Percentiles rank a stretch among this genome's conserved stretches.
These are phyloP conservation scores for Tenebrosternarchus preto DNA, from an alignment of 2,113 vertebrate species.

Conservation along the genomic window DNA sequence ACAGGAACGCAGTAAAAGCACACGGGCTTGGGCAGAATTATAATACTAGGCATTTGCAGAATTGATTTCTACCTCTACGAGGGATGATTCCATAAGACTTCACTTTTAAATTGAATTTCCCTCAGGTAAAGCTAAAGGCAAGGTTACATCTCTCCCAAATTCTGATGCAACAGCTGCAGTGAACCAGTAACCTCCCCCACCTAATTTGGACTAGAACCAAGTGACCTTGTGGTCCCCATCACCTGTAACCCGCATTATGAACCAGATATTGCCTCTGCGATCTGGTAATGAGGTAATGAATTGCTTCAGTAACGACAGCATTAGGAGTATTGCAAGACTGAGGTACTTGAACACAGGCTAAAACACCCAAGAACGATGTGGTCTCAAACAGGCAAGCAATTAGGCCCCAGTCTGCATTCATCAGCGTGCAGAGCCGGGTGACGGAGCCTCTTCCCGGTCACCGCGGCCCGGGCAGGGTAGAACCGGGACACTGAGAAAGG, in stretches of 20 bases:
- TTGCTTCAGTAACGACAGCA: constrained; percentile 6
- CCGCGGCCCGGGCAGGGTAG: not conserved
- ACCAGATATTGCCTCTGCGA: too few species aligned
- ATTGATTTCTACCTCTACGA: too few species aligned
- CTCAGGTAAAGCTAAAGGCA: not conserved
- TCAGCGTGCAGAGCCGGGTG: not conserved
- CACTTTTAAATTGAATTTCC: not conserved
- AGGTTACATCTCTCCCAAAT: not conserved
- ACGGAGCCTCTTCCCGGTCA: not conserved
- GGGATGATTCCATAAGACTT: too few species aligned
- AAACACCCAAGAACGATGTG: not conserved
- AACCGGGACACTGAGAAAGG: not conserved
- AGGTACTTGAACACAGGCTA: not conserved
- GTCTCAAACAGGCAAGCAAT: constrained; percentile 4
- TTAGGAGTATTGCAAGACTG: not conserved
- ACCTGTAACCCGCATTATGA: not conserved
- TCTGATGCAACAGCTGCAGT: not conserved
- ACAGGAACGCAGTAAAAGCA: not conserved
- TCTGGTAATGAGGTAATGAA: not conserved
- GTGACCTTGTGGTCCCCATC: not conserved
- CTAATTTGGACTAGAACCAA: not conserved
- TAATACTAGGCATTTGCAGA: not conserved
- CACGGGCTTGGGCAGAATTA: not conserved
- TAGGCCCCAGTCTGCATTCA: not conserved
- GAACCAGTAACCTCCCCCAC: not conserved